phyloP scores from a whole-genome alignment of 2,113 vertebrate species.

The Corvus moneduloides region DNA sequence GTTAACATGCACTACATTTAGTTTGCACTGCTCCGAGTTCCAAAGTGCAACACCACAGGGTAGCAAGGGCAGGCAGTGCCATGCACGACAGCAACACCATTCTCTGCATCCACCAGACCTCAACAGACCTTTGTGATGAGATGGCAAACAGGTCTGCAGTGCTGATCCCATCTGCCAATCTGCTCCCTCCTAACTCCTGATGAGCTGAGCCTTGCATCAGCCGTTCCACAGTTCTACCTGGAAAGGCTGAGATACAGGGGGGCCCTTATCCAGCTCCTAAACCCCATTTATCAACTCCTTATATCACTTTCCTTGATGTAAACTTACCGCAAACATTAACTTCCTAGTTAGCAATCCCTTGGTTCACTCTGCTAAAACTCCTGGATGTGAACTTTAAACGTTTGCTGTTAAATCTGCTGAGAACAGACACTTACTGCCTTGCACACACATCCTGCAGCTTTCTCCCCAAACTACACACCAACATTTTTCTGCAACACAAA shows the following conservation, averaged over 20 bases:
- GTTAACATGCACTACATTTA: not conserved
- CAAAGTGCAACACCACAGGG: not conserved
- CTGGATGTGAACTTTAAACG: not conserved
- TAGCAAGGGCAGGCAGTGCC: not conserved
- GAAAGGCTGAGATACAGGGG: not conserved
- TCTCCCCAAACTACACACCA: not conserved
- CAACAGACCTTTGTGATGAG: not conserved
- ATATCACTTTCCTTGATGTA: not conserved
- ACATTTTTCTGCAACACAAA: not conserved
- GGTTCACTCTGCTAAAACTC: not conserved
- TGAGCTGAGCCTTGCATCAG: not conserved
- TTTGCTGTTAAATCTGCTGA: not conserved
- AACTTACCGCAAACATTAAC: not conserved
- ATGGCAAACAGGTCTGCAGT: not conserved
- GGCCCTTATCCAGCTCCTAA: not conserved
- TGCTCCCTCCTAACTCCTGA: not conserved
- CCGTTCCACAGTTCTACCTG: not conserved
- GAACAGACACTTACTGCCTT: not conserved
- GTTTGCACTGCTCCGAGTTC: not conserved
- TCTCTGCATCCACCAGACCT: not conserved
- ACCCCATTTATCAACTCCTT: not conserved
- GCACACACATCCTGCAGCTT: not conserved
- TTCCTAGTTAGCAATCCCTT: not conserved
- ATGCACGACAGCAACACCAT: not conserved
- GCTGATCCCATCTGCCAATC: not conserved